These are phyloP conservation scores for Bergia sp. DNA, from an alignment of 92 coral and sea anemone genomes.

Conservation along the genomic window DNA sequence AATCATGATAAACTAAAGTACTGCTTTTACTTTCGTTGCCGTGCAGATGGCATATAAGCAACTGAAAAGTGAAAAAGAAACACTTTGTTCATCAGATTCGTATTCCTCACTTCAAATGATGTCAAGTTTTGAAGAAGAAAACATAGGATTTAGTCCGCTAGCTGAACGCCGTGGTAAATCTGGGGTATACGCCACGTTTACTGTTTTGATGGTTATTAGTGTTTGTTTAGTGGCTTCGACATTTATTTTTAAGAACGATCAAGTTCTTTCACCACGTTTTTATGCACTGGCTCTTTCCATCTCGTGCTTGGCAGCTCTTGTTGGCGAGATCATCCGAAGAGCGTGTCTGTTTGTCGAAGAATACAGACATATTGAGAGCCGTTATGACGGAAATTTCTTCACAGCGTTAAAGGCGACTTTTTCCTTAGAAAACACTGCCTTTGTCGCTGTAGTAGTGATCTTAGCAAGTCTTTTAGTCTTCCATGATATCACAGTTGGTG, in stretches of 20 bases:
- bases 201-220: slow-evolving; percentile 1
- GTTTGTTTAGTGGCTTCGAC: neutral
- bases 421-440: slow-evolving; percentile 5
- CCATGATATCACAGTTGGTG: neutral
- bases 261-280: neutral
- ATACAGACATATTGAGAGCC: slow-evolving; percentile 50
- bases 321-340: slow-evolving; percentile 54
- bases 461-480: neutral
- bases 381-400: slow-evolving; percentile 51
- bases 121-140: slow-evolving; percentile 35
- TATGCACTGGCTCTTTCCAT: slow-evolving; percentile 25
- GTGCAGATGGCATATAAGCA: neutral
- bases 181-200: slow-evolving; percentile 13
- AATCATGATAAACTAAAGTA: neutral
- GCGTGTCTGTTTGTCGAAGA: slow-evolving; percentile 63
- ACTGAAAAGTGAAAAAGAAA: no score
- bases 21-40: neutral
- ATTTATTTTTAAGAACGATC: neutral
- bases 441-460: neutral
- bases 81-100: neutral
- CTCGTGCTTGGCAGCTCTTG: slow-evolving; percentile 27
- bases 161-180: slow-evolving; percentile 40
- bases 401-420: slow-evolving; percentile 44
- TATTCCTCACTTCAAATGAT: neutral
- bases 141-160: slow-evolving; percentile 53